Percentiles rank a stretch among this genome's conserved stretches.
phyloP scores from a whole-genome alignment of 2,888 invertebrate species.

The Hanleya hanleyi region DNA sequence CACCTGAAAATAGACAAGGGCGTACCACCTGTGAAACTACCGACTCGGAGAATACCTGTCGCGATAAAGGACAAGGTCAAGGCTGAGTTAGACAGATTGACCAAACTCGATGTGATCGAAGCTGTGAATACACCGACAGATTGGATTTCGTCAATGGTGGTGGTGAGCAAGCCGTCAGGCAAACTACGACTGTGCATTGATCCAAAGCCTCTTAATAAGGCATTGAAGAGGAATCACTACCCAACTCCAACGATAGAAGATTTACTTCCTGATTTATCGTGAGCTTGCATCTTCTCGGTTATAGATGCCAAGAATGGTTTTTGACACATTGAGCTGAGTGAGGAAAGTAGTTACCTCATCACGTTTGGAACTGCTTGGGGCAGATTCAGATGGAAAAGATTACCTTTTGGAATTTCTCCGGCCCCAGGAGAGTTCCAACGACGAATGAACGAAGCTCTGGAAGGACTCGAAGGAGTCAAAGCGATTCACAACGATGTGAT shows the following conservation, averaged over 20 bases:
- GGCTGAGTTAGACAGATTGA: conserved; percentile 1
- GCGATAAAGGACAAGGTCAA: too few relatives aligned
- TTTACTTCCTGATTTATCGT: conserved; percentile 15
- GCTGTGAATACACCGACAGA: conserved; percentile 30
- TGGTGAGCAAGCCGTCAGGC: conserved; percentile 18
- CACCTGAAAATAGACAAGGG: conserved; percentile 3
- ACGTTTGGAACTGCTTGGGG: conserved; percentile 42
- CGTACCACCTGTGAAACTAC: conserved; percentile 2
- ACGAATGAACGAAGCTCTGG: conserved; percentile 9
- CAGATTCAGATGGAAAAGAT: conserved; percentile 37
- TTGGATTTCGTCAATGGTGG: conserved; percentile 35
- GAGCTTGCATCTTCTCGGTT: conserved; percentile 16
- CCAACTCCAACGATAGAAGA: conserved; percentile 19
- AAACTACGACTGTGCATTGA: conserved; percentile 35
- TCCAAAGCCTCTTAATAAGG: conserved; percentile 34
- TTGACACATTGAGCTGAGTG: conserved; percentile 28
- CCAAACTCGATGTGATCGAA: conserved; percentile 8
- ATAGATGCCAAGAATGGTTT: conserved; percentile 30
- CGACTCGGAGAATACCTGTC: too few relatives aligned
- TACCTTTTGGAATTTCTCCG: conserved; percentile 41
- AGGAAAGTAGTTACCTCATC: conserved; percentile 31
- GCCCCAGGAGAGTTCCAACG: conserved; percentile 42
- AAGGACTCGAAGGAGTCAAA: conserved; percentile 21
- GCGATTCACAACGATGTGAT: conserved; percentile 31
- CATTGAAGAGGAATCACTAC: conserved; percentile 23